phyloP scores from a whole-genome alignment of 2,797 vertebrate genomes.

The Phataginus tricuspis region DNA sequence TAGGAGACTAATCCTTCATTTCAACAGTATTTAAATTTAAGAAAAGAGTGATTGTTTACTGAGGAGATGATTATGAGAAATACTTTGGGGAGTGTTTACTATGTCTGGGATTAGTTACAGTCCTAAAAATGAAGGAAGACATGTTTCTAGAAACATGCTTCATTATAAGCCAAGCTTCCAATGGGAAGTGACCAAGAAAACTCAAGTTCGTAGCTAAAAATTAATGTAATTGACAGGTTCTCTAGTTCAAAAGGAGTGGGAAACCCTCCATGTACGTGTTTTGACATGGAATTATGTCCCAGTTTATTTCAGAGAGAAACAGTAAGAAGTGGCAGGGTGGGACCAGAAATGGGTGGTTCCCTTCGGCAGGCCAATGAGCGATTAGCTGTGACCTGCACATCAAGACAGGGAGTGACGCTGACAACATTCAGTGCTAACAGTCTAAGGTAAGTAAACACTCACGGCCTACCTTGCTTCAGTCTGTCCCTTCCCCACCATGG shows the following conservation, averaged over 20 bases:
- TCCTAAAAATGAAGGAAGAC: background rate
- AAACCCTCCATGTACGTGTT: background rate
- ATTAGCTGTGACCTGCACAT: background rate
- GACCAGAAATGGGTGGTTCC: background rate
- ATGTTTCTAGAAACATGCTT: slow-evolving; percentile 40
- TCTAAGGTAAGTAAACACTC: background rate
- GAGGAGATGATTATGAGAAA: background rate
- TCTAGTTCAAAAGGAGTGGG: background rate
- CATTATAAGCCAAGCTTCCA: background rate
- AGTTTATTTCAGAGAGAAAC: background rate
- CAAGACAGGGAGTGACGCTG: background rate
- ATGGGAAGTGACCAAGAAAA: background rate
- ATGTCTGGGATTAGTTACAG: background rate
- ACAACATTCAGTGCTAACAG: background rate
- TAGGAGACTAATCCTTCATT: background rate
- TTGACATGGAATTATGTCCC: background rate
- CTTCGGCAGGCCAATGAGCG: background rate
- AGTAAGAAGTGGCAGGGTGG: background rate
- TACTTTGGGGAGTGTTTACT: background rate
- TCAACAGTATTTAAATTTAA: background rate
- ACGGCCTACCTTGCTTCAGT: background rate
- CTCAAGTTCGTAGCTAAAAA: background rate
- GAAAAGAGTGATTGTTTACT: background rate
- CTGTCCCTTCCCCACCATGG: background rate
- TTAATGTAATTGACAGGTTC: background rate